Evolutionary conservation across 2,888 invertebrate genomes (phyloP).

Genomic region (Caenorhabditis doughertyi): DNA sequence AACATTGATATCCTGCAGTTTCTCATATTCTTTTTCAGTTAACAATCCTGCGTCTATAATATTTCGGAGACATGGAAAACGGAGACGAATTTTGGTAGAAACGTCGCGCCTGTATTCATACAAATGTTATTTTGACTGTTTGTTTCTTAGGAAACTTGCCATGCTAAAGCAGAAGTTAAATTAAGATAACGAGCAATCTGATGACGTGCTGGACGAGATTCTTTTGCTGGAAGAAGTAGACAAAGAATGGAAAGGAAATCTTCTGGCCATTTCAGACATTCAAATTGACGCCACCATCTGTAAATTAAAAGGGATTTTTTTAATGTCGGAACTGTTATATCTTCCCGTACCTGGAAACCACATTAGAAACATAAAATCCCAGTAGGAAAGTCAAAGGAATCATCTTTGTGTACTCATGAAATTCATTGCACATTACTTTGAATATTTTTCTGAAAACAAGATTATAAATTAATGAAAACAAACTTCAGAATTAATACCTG

Average conservation of each 20-base stretch:
- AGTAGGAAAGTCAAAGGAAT: slow-evolving; percentile 77
- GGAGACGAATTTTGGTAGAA: slow-evolving; percentile 72
- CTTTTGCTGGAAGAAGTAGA: slow-evolving; percentile 64
- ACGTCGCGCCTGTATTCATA: slow-evolving; percentile 67
- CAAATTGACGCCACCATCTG: slow-evolving; percentile 78
- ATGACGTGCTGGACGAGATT: slow-evolving; percentile 66
- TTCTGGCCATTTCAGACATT: slow-evolving; percentile 74
- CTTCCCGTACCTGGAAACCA: slow-evolving; percentile 72
- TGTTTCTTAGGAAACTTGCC: slow-evolving; percentile 57
- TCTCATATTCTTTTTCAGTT: slow-evolving; percentile 83
- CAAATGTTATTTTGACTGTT: background rate
- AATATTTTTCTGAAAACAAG: slow-evolving; percentile 65
- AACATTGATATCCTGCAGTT: slow-evolving; percentile 80
- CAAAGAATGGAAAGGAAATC: slow-evolving; percentile 73
- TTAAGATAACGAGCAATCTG: slow-evolving; percentile 76
- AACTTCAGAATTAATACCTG: slow-evolving; percentile 27
- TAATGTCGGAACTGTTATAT: too few species aligned
- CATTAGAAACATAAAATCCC: slow-evolving; percentile 78
- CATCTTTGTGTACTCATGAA: slow-evolving; percentile 74
- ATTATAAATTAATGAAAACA: background rate
- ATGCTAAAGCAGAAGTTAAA: slow-evolving; percentile 73
- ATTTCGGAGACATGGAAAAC: slow-evolving; percentile 83
- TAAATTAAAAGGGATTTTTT: too few species aligned
- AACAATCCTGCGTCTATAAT: slow-evolving; percentile 84
- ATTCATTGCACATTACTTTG: slow-evolving; percentile 67